These are phyloP conservation scores for Poeciliopsis gracilis DNA, from an alignment of 2,797 vertebrate species.

Conservation along the genomic window DNA sequence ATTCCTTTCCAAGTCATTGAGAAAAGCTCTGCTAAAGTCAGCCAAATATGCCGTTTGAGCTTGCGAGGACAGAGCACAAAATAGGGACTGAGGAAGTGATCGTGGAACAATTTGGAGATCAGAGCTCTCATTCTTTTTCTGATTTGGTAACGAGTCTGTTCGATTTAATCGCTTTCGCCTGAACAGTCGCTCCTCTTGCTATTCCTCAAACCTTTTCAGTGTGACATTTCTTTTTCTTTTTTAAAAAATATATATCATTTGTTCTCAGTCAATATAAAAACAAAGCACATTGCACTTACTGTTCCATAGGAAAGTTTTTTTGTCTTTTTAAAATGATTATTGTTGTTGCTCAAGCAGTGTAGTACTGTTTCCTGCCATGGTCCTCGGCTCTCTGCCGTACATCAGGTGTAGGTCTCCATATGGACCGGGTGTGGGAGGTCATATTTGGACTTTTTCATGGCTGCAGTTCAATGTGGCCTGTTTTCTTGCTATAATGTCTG, in stretches of 20 bases:
- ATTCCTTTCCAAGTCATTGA: conserved; percentile 83
- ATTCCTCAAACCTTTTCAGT: conserved; percentile 86
- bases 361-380: conserved; percentile 83
- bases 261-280: conserved; percentile 91
- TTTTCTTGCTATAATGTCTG: conserved; percentile 56
- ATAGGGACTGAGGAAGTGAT: conserved; percentile 81
- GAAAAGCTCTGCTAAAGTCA: conserved; percentile 74
- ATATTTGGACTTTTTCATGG: conserved; percentile 26
- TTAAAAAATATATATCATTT: conserved; percentile 90
- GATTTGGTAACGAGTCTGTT: conserved; percentile 73
- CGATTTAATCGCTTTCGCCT: conserved; percentile 56
- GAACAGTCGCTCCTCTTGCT: conserved; percentile 81
- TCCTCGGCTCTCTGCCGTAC: conserved; percentile 79
- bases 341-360: conserved; percentile 86
- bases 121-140: conserved; percentile 79
- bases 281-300: conserved; percentile 90
- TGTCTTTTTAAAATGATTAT: conserved; percentile 85
- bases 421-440: conserved; percentile 63
- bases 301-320: conserved; percentile 89
- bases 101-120: conserved; percentile 79
- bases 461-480: conserved; percentile 39
- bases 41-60: conserved; percentile 78
- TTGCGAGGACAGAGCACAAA: conserved; percentile 81
- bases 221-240: conserved; percentile 88
- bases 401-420: conserved; percentile 67